Evolutionary conservation across 2,888 invertebrate genomes (phyloP).

Genomic region (Antheraea assamensis): DNA sequence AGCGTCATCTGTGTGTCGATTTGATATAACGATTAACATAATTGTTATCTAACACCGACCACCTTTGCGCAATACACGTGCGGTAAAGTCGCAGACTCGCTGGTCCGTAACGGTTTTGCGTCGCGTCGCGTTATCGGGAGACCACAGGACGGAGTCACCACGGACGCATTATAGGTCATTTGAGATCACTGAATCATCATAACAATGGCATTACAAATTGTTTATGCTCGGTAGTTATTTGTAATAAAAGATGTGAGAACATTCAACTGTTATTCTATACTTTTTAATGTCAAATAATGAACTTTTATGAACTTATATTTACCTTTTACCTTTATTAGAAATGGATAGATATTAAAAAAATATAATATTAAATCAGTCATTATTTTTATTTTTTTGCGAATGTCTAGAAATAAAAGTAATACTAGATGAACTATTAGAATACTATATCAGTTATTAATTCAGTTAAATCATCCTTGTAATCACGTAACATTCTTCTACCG

Average conservation of each 20-base stretch:
- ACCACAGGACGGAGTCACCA: neutral
- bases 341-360: too few species aligned
- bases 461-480: too few species aligned
- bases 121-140: neutral
- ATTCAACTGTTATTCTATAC: neutral
- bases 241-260: neutral
- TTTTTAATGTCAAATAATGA: neutral
- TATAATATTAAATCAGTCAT: too few species aligned
- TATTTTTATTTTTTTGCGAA: too few species aligned
- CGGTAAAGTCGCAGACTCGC: neutral
- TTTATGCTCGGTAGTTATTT: neutral
- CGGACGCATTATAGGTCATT: slow-evolving; percentile 1
- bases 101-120: neutral
- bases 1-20: neutral
- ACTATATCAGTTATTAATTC: too few species aligned
- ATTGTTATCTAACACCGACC: neutral
- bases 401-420: too few species aligned
- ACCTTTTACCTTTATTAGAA: too few species aligned
- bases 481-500: too few species aligned
- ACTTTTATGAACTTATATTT: too few species aligned
- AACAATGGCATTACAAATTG: neutral
- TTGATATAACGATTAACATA: neutral
- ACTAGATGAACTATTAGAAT: too few species aligned
- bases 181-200: neutral
- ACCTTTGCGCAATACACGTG: neutral